These are phyloP conservation scores for Adrianichthys oophorus DNA, from an alignment of 2,797 vertebrate genomes.

Conservation along the genomic window DNA sequence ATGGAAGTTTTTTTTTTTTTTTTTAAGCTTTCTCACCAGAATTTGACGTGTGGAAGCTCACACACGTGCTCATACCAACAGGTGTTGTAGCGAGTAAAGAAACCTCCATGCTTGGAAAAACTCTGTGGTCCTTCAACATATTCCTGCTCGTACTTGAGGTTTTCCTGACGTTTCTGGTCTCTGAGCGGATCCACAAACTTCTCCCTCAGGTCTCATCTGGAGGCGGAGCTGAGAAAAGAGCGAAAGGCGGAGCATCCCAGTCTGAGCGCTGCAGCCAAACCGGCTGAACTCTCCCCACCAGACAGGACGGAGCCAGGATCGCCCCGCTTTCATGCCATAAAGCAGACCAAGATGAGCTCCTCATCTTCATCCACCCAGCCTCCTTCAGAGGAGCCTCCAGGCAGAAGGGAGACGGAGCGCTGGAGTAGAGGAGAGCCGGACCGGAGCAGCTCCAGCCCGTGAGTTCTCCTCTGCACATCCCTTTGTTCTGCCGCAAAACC, in stretches of 20 bases:
- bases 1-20: no score
- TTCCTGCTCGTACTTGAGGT: background rate
- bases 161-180: background rate
- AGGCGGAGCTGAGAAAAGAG: conserved; percentile 84
- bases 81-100: no score
- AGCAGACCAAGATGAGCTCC: background rate
- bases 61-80: no score
- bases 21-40: no score
- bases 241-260: conserved; percentile 42
- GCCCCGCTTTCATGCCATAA: background rate
- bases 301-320: conserved; percentile 52
- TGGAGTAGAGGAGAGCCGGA: conserved; percentile 58
- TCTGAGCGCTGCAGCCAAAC: conserved; percentile 30
- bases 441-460: conserved; percentile 78
- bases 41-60: no score
- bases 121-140: no score
- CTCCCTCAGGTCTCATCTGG: conserved; percentile 77
- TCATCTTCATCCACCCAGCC: conserved; percentile 37
- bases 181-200: background rate
- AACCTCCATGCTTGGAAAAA: no score
- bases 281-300: conserved; percentile 47
- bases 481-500: background rate
- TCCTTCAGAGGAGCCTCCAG: conserved; percentile 58
- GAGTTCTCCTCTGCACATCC: conserved; percentile 29
- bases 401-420: conserved; percentile 74